Conservation (phyloP, 2,113 vertebrate genomes). For the Microcebus griseorufus region DNA sequence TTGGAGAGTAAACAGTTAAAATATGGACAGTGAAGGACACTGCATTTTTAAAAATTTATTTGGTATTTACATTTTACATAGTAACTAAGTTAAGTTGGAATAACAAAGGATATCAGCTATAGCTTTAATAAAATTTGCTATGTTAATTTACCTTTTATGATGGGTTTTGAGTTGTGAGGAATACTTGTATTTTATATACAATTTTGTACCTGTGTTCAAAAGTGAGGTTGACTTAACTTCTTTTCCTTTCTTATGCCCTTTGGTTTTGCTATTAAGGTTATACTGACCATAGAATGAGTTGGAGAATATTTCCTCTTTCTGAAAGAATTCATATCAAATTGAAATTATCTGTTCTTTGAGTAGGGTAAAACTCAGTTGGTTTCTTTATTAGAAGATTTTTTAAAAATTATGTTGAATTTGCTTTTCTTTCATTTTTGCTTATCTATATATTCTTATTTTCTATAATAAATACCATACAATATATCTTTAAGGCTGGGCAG, state of each 20-base stretch:
- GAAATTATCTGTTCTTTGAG: background rate
- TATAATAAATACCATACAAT: background rate
- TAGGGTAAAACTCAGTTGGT: background rate
- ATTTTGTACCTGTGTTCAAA: background rate
- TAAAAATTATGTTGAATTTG: background rate
- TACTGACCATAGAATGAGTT: background rate
- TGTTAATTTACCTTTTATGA: background rate
- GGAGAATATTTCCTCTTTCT: background rate
- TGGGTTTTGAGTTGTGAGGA: background rate
- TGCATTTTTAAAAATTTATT: background rate
- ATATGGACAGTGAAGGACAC: background rate
- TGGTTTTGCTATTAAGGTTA: background rate
- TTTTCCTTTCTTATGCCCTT: background rate
- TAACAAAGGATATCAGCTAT: background rate
- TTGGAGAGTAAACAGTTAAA: background rate
- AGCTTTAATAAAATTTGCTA: background rate
- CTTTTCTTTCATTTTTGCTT: background rate
- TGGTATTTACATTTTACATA: background rate
- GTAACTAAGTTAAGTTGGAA: background rate
- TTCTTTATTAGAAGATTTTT: background rate
- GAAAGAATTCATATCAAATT: background rate
- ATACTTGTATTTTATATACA: background rate
- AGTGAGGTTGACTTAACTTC: background rate
- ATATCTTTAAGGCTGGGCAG: background rate
- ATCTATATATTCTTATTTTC: background rate